These are phyloP conservation scores for Alloscopus bannaensis DNA, from an alignment of 2,888 invertebrate species.

Conservation along the genomic window DNA sequence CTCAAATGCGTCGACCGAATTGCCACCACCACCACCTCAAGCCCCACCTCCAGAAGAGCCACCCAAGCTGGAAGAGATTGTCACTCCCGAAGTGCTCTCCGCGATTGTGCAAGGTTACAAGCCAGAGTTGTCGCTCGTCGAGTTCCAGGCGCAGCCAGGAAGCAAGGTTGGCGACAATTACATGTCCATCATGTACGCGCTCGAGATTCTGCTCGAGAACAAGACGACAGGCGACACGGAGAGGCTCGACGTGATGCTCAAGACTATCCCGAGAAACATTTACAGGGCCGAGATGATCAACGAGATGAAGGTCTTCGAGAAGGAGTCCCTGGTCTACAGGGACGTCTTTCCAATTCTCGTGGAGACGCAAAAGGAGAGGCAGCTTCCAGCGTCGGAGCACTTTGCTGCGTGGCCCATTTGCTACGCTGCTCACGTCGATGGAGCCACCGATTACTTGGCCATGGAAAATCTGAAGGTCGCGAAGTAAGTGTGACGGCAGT, in stretches of 20 bases:
- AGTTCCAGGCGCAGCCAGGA: constrained; percentile 58
- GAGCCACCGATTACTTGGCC: constrained; percentile 62
- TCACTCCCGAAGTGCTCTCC: constrained; percentile 66
- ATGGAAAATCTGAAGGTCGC: constrained; percentile 63
- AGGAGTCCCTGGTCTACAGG: constrained; percentile 63
- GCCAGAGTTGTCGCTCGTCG: constrained; percentile 49
- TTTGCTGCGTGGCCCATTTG: constrained; percentile 63
- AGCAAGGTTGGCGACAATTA: constrained; percentile 70
- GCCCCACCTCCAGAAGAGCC: constrained; percentile 59
- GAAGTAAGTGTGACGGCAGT: constrained; percentile 46
- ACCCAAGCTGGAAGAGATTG: constrained; percentile 70
- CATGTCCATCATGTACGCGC: constrained; percentile 72
- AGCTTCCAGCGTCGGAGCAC: constrained; percentile 2
- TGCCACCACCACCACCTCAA: neutral
- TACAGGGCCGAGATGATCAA: constrained; percentile 66
- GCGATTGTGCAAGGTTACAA: constrained; percentile 64
- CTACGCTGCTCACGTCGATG: constrained; percentile 61
- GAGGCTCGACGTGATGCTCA: constrained; percentile 64
- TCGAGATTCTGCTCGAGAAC: constrained; percentile 58
- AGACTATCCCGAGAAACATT: constrained; percentile 64
- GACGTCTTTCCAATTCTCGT: constrained; percentile 50
- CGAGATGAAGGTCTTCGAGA: constrained; percentile 65
- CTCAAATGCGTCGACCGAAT: neutral
- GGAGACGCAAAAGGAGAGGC: constrained; percentile 55
- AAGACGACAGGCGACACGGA: constrained; percentile 39